A percentile compares a stretch with the other conserved stretches of the same genome.
These are phyloP conservation scores for Diprion similis DNA, from an alignment of 1,140 invertebrate species.

Conservation along the genomic window DNA sequence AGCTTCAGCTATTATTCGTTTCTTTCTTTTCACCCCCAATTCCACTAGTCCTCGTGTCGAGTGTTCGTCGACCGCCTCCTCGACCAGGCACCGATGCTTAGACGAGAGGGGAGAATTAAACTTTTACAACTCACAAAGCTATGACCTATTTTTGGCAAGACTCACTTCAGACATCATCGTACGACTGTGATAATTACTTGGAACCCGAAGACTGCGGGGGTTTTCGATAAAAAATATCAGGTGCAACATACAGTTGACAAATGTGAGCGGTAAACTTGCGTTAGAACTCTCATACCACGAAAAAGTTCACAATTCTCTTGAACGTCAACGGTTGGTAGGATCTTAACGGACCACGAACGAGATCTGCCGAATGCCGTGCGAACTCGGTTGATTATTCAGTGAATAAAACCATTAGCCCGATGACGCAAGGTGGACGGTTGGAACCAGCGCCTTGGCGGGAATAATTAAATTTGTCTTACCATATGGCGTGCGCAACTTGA, in stretches of 20 bases:
- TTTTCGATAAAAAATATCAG: no score
- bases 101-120: not conserved
- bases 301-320: no score
- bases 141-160: not conserved
- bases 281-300: no score
- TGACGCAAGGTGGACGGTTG: not conserved
- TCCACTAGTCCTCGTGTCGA: not conserved
- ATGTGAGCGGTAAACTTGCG: no score
- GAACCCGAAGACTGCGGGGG: no score
- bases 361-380: not conserved
- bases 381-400: not conserved
- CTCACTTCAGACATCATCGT: not conserved
- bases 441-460: not conserved
- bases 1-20: not conserved
- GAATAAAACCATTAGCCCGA: not conserved
- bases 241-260: no score
- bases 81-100: not conserved
- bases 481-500: not conserved
- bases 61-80: not conserved
- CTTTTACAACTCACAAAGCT: not conserved
- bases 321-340: no score
- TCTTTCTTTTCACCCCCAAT: not conserved
- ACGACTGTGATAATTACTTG: no score
- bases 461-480: slow-evolving; percentile 6
- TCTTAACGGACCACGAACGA: not conserved